Base-by-base conservation (phyloP, 2,113 vertebrate species). In the Gyps fulvus region DNA sequence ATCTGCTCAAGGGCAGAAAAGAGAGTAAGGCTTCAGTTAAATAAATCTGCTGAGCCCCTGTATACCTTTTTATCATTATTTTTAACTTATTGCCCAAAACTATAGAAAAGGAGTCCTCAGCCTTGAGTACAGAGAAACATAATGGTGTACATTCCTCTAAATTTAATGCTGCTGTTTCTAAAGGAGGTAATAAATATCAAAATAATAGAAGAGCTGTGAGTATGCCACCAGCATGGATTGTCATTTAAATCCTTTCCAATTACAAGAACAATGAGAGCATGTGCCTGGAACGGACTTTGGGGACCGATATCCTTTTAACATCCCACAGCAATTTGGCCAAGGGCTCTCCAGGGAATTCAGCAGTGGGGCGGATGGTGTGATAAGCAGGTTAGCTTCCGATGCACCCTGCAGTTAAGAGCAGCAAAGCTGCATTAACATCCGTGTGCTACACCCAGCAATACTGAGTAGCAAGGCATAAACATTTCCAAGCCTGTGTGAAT, bases 221-320 rank as follows among this genome's bases (percentile, higher is more conserved):
- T 8, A 29, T 40, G 59, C 85, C 80, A 95, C 76, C 88, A 92
- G 74, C 62, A 73, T 15, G 40, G 57, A 82, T 25, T 81, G 82
- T 72, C 79, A 86, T 79, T 95, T 91, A 88, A 93, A 96, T 89
- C 65, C 76, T 72, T 87, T 65, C 84, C 87, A 91, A 45, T 90
- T 90, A 55, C 0, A 59, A 83, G 82, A 96, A 95, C 84, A 96
- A 93, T 93, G 89, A 79, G 66, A 95, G 55, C 90, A 94, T 70
- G 73, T 87, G 92, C 58, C 87, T 94, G 90, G 92, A 58, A 88
- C 87, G 57, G 73, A 50, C 82, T 84, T 89, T 3, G 47, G 70
- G 72, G 87, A 88, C 26, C 2, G 10, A 71, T 47, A 79, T 47
- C 86, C 90, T 93, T 86, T 81, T 59, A 83, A 73, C 52, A 45